Base-by-base conservation (phyloP, 2,888 invertebrate genomes). In the Gibbula magus region DNA sequence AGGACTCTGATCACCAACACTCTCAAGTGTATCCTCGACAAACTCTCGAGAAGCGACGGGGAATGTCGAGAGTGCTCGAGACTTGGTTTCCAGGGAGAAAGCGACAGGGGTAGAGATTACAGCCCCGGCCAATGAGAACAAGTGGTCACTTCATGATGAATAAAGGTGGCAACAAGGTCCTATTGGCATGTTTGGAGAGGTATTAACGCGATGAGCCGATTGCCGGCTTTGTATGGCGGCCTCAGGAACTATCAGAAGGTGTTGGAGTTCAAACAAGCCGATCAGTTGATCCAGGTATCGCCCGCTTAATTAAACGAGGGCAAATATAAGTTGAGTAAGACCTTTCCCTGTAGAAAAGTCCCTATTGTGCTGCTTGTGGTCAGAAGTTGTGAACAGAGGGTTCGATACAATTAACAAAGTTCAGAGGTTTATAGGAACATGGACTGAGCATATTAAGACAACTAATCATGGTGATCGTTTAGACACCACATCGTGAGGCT, bases 51-150 rank as follows among this genome's bases (percentile, higher is more conserved):
- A 8, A 29, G 16, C 29, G 29, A 61, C 61, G 61, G 25, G 61
- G 61, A 61, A 61, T 61, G 61, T 29, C 16, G 61, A 61, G 61
- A 61, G 61, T 61, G 29, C 61, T 61, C 61, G 61, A 61, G 61
- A 25, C n/a, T 61, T 61, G 61, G 61, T 61, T 22, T 25, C 61
- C 61, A 61, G 29, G 61, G 61, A 29, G 61, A 61, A 61, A 29
- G 61, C 18, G 29, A 29, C 29, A 16, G 61, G 18, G 61, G 61
- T 61, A 25, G 61, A 61, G 61, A 61, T 61, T 61, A 61, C 25
- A 25, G 29, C 29, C 13, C 29, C 61, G 29, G 61, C 61, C 61
- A 61, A 61, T 61, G 29, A 61, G 61, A 61, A 29, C 29, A 61
- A 61, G 61, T 61, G 61, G 61, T 61, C 61, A 61, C 61, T 61